Evolutionary conservation across 2,888 invertebrate genomes (phyloP).

Genomic region (Caenorhabditis uteleia): DNA sequence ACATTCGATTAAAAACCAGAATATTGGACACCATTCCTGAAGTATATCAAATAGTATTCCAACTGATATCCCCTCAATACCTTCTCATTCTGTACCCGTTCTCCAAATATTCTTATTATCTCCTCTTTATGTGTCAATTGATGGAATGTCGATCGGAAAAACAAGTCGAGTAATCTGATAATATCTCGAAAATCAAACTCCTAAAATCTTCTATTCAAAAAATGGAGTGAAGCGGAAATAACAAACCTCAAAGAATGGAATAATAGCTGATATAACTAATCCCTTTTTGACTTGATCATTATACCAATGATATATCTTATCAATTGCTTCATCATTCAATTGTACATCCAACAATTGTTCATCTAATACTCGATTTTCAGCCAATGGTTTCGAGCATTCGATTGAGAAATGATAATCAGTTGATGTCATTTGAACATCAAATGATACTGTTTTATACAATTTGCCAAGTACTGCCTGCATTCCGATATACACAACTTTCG

Average conservation of each 20-base stretch:
- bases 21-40: constrained; percentile 27
- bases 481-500: constrained; percentile 37
- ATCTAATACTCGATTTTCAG: constrained; percentile 13
- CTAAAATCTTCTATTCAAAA: constrained; percentile 9
- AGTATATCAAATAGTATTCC: no score
- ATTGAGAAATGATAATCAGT: constrained; percentile 15
- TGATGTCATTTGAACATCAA: constrained; percentile 22
- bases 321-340: constrained; percentile 23
- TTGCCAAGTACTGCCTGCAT: constrained; percentile 21
- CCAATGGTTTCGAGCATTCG: constrained; percentile 11
- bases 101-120: constrained; percentile 16
- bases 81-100: constrained; percentile 15
- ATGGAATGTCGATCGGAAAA: constrained; percentile 39
- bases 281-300: constrained; percentile 23
- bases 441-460: constrained; percentile 26
- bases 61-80: no score
- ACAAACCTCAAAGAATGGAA: constrained; percentile 18
- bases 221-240: neutral
- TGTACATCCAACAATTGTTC: constrained; percentile 21
- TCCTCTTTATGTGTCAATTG: constrained; percentile 40
- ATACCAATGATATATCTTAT: constrained; percentile 22
- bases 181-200: constrained; percentile 33
- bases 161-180: constrained; percentile 33
- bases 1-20: constrained; percentile 31
- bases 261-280: constrained; percentile 22